These are phyloP conservation scores for Archegozetes longisetosus DNA, from an alignment of 1,140 invertebrate genomes.

Conservation along the genomic window DNA sequence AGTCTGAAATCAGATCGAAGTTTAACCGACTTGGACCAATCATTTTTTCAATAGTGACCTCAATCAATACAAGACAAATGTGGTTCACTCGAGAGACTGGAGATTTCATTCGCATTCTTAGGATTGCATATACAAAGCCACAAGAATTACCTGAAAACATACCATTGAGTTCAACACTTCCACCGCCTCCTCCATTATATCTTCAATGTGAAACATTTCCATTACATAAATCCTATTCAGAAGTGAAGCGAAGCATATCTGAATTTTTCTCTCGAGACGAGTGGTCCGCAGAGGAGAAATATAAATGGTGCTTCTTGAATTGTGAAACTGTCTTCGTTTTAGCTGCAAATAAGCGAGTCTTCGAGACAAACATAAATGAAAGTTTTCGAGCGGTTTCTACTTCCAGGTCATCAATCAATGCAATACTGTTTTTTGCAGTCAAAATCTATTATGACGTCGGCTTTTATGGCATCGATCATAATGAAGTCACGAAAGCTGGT, in stretches of 20 bases:
- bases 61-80: conserved; percentile 9
- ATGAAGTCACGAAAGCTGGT: too few species aligned
- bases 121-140: conserved; percentile 19
- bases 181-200: conserved; percentile 9
- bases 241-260: conserved; percentile 1
- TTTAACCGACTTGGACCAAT: too few species aligned
- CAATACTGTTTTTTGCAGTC: background rate
- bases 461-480: background rate
- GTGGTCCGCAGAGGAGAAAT: too few species aligned
- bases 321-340: background rate
- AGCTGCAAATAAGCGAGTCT: background rate
- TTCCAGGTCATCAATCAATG: conserved; percentile 3
- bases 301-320: conserved; percentile 3
- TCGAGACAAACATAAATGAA: background rate
- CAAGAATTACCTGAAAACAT: background rate
- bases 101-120: conserved; percentile 21
- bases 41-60: conserved; percentile 3
- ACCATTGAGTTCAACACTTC: background rate
- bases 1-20: too few species aligned
- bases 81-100: conserved; percentile 19
- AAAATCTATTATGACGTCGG: conserved; percentile 8
- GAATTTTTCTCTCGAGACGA: background rate
- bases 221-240: background rate
- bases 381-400: conserved; percentile 7
- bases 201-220: background rate